Evolutionary conservation across 1,140 invertebrate genomes (phyloP).

Genomic region (Temnothorax nylanderi): DNA sequence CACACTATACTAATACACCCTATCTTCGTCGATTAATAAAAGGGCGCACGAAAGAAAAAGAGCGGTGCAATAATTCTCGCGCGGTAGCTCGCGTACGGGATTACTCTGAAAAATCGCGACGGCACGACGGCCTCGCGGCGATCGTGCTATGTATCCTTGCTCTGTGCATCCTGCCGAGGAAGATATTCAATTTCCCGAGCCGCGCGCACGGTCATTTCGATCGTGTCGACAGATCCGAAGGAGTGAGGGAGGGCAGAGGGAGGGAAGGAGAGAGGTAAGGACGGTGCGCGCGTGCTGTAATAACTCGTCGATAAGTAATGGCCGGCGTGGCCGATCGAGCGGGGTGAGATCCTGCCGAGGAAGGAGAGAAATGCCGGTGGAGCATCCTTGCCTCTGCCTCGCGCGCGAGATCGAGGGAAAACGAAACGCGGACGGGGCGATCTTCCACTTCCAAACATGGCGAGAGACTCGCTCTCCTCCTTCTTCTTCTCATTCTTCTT

Average conservation of each 20-base stretch:
- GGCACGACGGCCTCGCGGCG: not conserved
- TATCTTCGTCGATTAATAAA: not conserved
- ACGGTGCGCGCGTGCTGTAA: constrained; percentile 63
- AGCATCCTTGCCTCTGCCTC: not conserved
- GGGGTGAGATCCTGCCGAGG: constrained; percentile 5
- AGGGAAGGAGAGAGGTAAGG: constrained; percentile 23
- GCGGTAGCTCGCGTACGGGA: not conserved
- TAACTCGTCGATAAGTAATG: constrained; percentile 74
- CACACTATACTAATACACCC: not conserved
- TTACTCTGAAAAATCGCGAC: constrained; percentile 22
- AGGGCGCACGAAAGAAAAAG: not conserved
- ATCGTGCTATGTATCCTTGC: not conserved
- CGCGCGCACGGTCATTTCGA: constrained; percentile 42
- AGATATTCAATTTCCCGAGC: constrained; percentile 61
- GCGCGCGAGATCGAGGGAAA: constrained; percentile 29
- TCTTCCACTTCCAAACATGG: constrained; percentile 76
- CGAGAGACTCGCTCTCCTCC: constrained; percentile 45
- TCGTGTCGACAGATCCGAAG: constrained; percentile 38
- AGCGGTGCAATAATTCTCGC: constrained; percentile 7
- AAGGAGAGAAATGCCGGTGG: not conserved
- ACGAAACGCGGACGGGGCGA: constrained; percentile 8
- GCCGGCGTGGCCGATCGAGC: constrained; percentile 34
- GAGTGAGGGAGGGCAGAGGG: constrained; percentile 16
- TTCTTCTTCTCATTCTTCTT: constrained; percentile 12
- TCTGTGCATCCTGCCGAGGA: constrained; percentile 40